phyloP scores from a whole-genome alignment of 2,888 invertebrate species.

The Anticlea derivata region DNA sequence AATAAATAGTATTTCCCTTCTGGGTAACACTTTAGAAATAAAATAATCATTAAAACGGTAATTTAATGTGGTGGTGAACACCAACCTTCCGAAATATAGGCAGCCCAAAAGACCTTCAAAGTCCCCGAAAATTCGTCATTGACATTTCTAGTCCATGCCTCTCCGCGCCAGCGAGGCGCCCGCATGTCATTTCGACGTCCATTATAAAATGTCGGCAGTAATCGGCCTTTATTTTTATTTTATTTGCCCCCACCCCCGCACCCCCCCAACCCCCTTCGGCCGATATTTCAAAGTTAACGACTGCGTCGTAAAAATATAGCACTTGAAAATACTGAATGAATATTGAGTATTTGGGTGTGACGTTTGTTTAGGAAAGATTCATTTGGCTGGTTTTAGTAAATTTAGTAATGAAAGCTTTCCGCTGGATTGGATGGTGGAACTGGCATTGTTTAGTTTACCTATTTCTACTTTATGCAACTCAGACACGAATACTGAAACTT shows the following conservation, averaged over 20 bases:
- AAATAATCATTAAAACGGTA: no score
- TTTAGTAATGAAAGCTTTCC: no score
- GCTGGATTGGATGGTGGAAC: no score
- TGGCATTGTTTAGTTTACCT: no score
- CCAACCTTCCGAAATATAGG: not conserved
- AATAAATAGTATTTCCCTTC: no score
- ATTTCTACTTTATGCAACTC: no score
- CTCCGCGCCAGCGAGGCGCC: conserved; percentile 66
- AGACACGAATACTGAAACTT: no score
- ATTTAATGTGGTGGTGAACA: no score
- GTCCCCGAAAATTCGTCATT: conserved; percentile 28
- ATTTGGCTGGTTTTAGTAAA: conserved; percentile 11
- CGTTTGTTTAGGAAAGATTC: conserved; percentile 38
- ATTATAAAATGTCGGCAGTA: conserved; percentile 82
- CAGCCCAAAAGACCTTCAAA: conserved; percentile 14
- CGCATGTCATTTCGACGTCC: conserved; percentile 80
- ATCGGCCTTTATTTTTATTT: conserved; percentile 83
- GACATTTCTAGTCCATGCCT: conserved; percentile 41
- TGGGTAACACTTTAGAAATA: no score
- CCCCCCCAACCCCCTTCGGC: conserved; percentile 47
- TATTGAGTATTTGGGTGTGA: conserved; percentile 57
- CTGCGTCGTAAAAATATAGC: conserved; percentile 77
- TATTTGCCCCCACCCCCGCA: conserved; percentile 71
- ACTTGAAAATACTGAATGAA: conserved; percentile 69
- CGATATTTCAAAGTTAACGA: conserved; percentile 84